Evolutionary conservation across 2,797 vertebrate genomes (phyloP), one percentile per base, ranked within the genome.

Genomic region (Cirrhinus molitorella): DNA sequence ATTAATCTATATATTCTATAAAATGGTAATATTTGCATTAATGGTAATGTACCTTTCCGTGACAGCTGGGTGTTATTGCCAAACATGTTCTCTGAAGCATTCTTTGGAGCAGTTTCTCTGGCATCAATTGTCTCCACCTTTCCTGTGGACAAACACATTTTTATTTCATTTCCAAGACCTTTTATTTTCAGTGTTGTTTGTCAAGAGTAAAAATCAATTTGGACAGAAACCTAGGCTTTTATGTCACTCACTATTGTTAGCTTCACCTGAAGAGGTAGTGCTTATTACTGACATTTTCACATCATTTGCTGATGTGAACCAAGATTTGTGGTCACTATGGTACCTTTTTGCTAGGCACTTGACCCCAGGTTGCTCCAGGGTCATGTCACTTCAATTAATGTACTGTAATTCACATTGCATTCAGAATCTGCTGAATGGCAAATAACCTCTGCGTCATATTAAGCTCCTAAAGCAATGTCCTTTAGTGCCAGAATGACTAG

Each of bases 121-220:
- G 97, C 96, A 16, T 98, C 96, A 28, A 99, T 98, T 85, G 97
- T 92, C 90, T 99, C 98, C 82, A 95, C 96, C 91, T 94, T 96
- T 84, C 96, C 95, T 96, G 89, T 88, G 43, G 53, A 86, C 75
- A 43, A 91, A 82, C 77, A 85, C 82, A 78, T 57, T 66, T 65
- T 12, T 16, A 25, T 17, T 21, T n/a, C 2, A n/a, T n/a, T 45
- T n/a, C 10, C n/a, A 55, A 34, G 17, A 23, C n/a, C 7, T 43
- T 40, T 25, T 3, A 25, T 25, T 68, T 45, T 45, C 5, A 45
- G 13, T 47, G 43, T 47, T 16, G 8, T 65, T n/a, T 31, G 7
- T 59, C n/a, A 37, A 57, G 19, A 71, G 5, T 49, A 17, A 25
- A 63, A 73, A 21, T 2, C 5, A 3, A 71, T 19, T 59, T 61